Base-by-base conservation (phyloP, 2,113 vertebrate genomes). In the Corythoichthys intestinalis region DNA sequence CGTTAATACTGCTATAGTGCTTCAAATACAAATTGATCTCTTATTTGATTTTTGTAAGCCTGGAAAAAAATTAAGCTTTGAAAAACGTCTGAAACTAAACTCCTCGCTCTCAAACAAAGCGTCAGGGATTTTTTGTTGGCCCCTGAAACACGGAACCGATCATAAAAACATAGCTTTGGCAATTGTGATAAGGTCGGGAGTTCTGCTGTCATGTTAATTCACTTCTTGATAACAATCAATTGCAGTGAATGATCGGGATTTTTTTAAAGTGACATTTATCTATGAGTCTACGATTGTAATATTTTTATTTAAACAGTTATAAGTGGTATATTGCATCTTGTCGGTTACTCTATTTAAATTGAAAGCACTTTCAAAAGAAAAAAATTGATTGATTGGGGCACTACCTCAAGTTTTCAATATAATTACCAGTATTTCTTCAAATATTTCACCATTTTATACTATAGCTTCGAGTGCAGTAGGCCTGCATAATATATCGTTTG, bases 11-110 rank as follows among this genome's bases (percentile, higher is more conserved):
- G 20, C 20, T 28, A 28, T 90, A 84, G 75, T 86, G 87, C 85
- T 87, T 73, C 78, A 79, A 83, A 70, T 81, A 75, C 62, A 79
- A 76, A 74, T 71, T 87, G 80, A 85, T 85, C 81, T 85, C 78
- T 34, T 80, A 79, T 85, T 85, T 83, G 72, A 69, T 71, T 76
- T 81, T 37, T 37, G 10, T 2, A 14, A 37, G 34, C 12, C 34
- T 15, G 56, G 35, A 37, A 11, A 35, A 56, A 56, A 56, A 11
- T 4, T 10, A 56, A 20, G 20, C 20, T 10, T 4, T 56, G 53
- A 56, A 56, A n/a, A 12, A 56, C n/a, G 4, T 28, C 20, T 56
- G 9, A 11, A 58, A 5, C 34, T 5, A 37, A 58, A 58, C 12
- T 54, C 8, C 4, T 14, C 5, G 34, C 56, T 14, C 28, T 37